Evolutionary conservation across 1,140 invertebrate species (phyloP).

Genomic region (Onthophagus taurus): DNA sequence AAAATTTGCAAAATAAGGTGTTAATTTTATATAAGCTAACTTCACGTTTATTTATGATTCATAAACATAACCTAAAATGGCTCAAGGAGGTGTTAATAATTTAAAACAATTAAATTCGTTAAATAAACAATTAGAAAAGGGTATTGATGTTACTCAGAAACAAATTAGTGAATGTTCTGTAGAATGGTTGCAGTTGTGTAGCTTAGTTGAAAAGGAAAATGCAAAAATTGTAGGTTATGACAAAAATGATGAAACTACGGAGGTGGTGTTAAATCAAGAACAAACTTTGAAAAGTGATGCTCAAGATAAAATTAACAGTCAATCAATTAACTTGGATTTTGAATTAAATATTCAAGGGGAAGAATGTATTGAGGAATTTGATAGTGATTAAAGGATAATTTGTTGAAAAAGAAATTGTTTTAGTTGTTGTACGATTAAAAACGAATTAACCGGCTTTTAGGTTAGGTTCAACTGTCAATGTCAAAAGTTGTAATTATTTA

Average conservation of each 20-base stretch:
- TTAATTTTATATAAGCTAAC: too few species aligned
- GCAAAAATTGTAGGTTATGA: too few species aligned
- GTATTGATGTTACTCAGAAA: neutral
- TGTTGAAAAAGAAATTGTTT: neutral
- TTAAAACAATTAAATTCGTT: too few species aligned
- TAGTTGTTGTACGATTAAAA: too few species aligned
- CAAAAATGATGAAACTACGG: neutral
- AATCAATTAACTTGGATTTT: slow-evolving; percentile 6
- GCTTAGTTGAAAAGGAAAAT: slow-evolving; percentile 1
- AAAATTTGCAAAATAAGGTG: too few species aligned
- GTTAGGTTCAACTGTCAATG: too few species aligned
- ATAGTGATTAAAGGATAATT: slow-evolving; percentile 7
- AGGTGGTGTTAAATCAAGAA: neutral
- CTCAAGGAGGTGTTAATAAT: too few species aligned
- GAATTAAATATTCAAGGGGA: neutral
- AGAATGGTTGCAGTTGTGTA: slow-evolving; percentile 10
- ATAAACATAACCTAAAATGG: too few species aligned
- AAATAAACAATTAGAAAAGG: neutral
- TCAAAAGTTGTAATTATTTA: too few species aligned
- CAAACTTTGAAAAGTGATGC: neutral
- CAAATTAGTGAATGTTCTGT: slow-evolving; percentile 5
- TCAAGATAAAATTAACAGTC: slow-evolving; percentile 4
- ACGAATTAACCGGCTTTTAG: too few species aligned
- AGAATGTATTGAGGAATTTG: slow-evolving; percentile 5
- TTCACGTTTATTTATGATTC: too few species aligned